Evolutionary conservation across 2,888 invertebrate genomes (phyloP).

Genomic region (Diogma glabrata): DNA sequence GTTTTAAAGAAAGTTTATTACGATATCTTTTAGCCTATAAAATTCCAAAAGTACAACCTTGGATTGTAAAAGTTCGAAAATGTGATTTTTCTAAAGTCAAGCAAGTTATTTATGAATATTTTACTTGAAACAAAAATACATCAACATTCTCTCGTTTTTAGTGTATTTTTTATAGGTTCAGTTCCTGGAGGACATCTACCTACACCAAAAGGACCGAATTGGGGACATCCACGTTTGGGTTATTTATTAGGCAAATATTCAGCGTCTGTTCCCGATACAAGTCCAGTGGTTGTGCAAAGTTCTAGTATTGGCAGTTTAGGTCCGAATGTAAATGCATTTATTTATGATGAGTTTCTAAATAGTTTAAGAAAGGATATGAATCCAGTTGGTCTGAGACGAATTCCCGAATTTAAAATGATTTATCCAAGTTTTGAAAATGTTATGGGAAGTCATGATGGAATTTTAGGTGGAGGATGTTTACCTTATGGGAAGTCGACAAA

Average conservation of each 20-base stretch:
- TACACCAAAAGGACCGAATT: conserved; percentile 39
- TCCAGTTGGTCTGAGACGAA: conserved; percentile 40
- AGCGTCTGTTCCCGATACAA: conserved; percentile 40
- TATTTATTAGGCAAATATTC: conserved; percentile 55
- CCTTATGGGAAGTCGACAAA: conserved; percentile 72
- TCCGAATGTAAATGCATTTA: conserved; percentile 55
- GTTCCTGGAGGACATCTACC: conserved; percentile 71
- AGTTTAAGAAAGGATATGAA: conserved; percentile 43
- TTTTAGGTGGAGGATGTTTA: conserved; percentile 75
- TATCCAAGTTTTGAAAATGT: conserved; percentile 81
- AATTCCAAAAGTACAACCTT: conserved; percentile 51
- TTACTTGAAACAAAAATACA: not conserved
- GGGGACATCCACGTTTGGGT: conserved; percentile 51
- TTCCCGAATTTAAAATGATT: conserved; percentile 49
- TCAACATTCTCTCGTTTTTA: conserved; percentile 27
- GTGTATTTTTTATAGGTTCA: conserved; percentile 77
- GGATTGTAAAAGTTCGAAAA: conserved; percentile 59
- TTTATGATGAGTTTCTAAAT: conserved; percentile 60
- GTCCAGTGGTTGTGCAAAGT: conserved; percentile 74
- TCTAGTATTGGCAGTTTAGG: conserved; percentile 87
- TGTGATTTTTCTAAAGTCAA: conserved; percentile 75
- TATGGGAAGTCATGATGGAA: conserved; percentile 68
- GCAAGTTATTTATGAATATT: conserved; percentile 38
- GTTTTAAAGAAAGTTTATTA: conserved; percentile 67
- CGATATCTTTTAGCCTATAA: conserved; percentile 68